A percentile compares a stretch with the other conserved stretches of the same genome.
Conservation (phyloP, 1,140 invertebrate species). For the Vanessa tameamea region DNA sequence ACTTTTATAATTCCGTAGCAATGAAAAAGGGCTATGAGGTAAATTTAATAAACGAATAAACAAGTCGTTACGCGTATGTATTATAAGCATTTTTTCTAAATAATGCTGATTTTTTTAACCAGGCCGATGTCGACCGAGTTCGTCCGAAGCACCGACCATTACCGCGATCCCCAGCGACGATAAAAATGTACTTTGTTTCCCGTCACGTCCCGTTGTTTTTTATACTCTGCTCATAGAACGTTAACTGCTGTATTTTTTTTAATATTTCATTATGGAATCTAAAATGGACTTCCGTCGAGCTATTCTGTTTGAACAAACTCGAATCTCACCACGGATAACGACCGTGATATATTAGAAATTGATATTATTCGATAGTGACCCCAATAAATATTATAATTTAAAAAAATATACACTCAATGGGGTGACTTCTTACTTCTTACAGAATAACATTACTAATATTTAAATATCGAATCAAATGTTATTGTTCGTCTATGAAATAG, state of each 20-base stretch:
- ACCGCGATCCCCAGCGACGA: conserved; percentile 57
- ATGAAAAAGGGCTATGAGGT: conserved; percentile 11
- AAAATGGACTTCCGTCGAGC: neutral
- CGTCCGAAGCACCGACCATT: conserved; percentile 54
- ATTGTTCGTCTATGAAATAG: too few relatives aligned
- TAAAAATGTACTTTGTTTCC: conserved; percentile 69
- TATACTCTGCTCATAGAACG: conserved; percentile 19
- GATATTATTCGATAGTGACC: too few relatives aligned
- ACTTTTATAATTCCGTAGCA: conserved; percentile 10
- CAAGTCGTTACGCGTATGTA: conserved; percentile 27
- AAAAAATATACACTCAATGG: too few relatives aligned
- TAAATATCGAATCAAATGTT: too few relatives aligned
- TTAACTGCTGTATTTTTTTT: conserved; percentile 26
- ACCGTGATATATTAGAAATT: too few relatives aligned
- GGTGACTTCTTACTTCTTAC: too few relatives aligned
- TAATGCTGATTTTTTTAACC: conserved; percentile 34
- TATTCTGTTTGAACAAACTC: neutral
- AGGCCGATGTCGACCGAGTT: conserved; percentile 39
- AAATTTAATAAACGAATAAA: conserved; percentile 30
- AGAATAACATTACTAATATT: too few relatives aligned
- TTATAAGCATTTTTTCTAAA: conserved; percentile 27
- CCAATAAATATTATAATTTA: too few relatives aligned
- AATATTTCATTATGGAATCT: conserved; percentile 12
- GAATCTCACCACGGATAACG: neutral
- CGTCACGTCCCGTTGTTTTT: conserved; percentile 37